Percentiles rank a stretch among this genome's conserved stretches.
Evolutionary conservation across 2,113 vertebrate species (phyloP).

Genomic region (Albula glossodonta): DNA sequence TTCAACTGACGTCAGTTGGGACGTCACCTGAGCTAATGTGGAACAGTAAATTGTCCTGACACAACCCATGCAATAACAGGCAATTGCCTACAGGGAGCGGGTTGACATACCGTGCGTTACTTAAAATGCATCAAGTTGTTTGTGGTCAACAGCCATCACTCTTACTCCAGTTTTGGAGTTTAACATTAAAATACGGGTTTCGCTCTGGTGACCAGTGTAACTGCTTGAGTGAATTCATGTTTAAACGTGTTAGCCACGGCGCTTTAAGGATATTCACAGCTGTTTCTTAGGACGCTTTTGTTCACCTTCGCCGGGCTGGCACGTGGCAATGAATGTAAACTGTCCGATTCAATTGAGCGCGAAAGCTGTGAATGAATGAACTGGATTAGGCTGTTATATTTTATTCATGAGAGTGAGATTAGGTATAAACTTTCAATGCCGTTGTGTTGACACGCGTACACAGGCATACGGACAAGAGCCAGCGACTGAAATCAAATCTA

Average conservation of each 20-base stretch:
- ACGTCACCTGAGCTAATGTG: background rate
- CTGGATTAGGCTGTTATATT: slow-evolving; percentile 51
- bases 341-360: slow-evolving; percentile 48
- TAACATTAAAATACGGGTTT: background rate
- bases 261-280: background rate
- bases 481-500: slow-evolving; percentile 19
- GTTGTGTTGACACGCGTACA: slow-evolving; percentile 38
- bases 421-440: slow-evolving; percentile 50
- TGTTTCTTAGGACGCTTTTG: background rate
- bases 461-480: slow-evolving; percentile 5
- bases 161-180: background rate
- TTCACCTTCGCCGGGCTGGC: background rate
- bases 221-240: slow-evolving; percentile 1
- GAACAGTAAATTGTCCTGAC: background rate
- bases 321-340: slow-evolving; percentile 52
- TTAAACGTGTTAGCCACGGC: background rate
- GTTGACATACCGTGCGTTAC: background rate
- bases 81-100: background rate
- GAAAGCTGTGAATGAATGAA: slow-evolving; percentile 59
- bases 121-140: background rate
- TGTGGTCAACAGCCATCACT: background rate
- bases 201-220: background rate
- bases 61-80: background rate
- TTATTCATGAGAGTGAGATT: slow-evolving; percentile 61
- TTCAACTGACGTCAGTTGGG: background rate